Base-by-base conservation (phyloP, 2,888 invertebrate genomes). In the Chorisops tibialis region DNA sequence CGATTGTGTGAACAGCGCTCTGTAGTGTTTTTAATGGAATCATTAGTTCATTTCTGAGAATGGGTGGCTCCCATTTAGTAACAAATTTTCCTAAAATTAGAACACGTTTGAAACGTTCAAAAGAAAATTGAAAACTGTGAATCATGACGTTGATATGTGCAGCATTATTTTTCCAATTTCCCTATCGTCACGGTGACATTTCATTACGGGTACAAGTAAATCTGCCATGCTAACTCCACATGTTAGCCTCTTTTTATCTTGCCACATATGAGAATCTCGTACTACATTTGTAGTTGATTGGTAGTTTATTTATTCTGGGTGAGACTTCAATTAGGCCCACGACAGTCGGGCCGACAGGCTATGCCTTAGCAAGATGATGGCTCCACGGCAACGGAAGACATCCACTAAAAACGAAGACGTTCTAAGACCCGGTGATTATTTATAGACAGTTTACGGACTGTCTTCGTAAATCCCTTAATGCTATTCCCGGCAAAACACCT, bases 271-370 rank as follows among this genome's bases (percentile, higher is more conserved):
- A 30, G 30, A 30, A 35, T 43, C 30, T 30, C 30, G 12, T 56
- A 16, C 45, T 30, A 43, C 24, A 56, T 56, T 56, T 45, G n/a
- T 16, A 45, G 18, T 43, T 56, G 56, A 56, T 56, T 56, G 56
- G 56, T 43, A 56, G 56, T 56, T 56, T 56, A 56, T 56, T 56
- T 56, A 56, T 56, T 56, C 56, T 22, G 43, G 43, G 35, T 43
- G 43, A 56, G 43, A 56, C 56, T 56, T 56, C 56, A 56, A 56
- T 56, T 56, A 56, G 45, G 35, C 56, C 35, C 45, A 43, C 56
- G 56, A 56, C 56, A 56, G 43, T 11, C 45, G 18, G 49, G 16
- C 16, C n/a, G 14, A 18, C 18, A 43, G 30, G 7, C 9, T 49
- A 49, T 6, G 11, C 39, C 38, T 19, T 9, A 24, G 21, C 56